phyloP scores from a whole-genome alignment of 2,113 vertebrate genomes.

The Riparia riparia region DNA sequence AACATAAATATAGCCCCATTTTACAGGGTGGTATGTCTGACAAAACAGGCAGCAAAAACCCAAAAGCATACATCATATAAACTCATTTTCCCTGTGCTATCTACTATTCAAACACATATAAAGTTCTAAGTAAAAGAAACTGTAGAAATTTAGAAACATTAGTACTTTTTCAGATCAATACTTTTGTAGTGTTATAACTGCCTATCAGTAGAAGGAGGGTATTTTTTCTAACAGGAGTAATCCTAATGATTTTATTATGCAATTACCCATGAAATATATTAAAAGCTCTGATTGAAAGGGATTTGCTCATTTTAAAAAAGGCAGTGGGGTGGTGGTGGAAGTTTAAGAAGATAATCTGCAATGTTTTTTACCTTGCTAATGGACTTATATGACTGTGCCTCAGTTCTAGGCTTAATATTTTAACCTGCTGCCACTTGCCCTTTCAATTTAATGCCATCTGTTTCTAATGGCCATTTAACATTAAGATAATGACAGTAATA shows the following conservation, averaged over 20 bases:
- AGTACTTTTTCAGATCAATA: slow-evolving; percentile 66
- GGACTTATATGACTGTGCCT: slow-evolving; percentile 59
- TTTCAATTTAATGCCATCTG: slow-evolving; percentile 68
- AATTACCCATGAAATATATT: slow-evolving; percentile 72
- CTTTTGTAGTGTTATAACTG: slow-evolving; percentile 57
- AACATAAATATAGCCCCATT: neutral
- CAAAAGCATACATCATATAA: neutral
- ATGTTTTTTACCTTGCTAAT: slow-evolving; percentile 75
- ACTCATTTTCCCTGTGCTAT: neutral
- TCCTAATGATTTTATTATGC: slow-evolving; percentile 63
- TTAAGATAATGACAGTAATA: slow-evolving; percentile 77
- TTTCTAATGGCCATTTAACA: slow-evolving; percentile 79
- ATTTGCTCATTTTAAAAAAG: slow-evolving; percentile 33
- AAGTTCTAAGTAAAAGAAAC: slow-evolving; percentile 46
- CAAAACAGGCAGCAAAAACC: neutral
- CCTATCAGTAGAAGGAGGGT: slow-evolving; percentile 56
- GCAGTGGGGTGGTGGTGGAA: neutral
- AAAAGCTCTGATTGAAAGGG: slow-evolving; percentile 66
- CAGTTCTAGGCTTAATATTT: slow-evolving; percentile 46
- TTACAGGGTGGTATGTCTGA: neutral
- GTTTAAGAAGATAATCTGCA: slow-evolving; percentile 48
- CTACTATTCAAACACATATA: neutral
- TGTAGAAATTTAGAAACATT: slow-evolving; percentile 28
- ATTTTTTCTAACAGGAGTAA: slow-evolving; percentile 54
- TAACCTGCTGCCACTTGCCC: slow-evolving; percentile 44